Conservation (phyloP, 2,113 vertebrate genomes). For the Callipepla californica region DNA sequence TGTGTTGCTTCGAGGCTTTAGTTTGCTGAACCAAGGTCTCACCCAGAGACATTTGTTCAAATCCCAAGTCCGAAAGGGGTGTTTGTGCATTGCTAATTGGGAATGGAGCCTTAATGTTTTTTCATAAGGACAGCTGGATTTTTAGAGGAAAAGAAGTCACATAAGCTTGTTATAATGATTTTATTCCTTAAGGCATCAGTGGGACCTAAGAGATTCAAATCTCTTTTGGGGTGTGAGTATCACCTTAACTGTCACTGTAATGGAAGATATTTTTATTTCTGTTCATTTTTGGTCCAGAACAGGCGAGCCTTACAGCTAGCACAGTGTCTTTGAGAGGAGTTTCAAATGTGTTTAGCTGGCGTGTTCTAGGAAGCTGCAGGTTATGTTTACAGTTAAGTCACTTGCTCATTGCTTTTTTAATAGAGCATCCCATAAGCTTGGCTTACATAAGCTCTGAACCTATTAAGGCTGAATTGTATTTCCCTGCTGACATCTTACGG, state of each 20-base stretch:
- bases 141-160: neutral
- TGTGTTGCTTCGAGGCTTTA: neutral
- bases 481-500: slow-evolving; percentile 66
- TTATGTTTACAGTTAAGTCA: slow-evolving; percentile 49
- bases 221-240: neutral
- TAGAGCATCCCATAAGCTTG: slow-evolving; percentile 16
- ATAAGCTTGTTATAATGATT: neutral
- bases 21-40: fast-evolving
- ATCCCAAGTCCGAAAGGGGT: neutral
- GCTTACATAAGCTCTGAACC: slow-evolving; percentile 54
- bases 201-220: neutral
- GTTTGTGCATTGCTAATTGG: neutral
- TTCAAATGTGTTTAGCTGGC: neutral
- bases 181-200: neutral
- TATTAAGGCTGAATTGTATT: slow-evolving; percentile 65
- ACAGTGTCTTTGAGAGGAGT: neutral
- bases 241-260: neutral
- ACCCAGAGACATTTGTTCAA: neutral
- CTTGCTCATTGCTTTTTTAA: slow-evolving; percentile 30
- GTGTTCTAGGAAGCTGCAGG: neutral
- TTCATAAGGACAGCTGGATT: neutral
- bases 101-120: neutral
- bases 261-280: neutral
- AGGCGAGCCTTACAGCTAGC: neutral
- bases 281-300: neutral